These are phyloP conservation scores for Microtus montanus DNA, from an alignment of 2,113 vertebrate genomes.

Conservation along the genomic window DNA sequence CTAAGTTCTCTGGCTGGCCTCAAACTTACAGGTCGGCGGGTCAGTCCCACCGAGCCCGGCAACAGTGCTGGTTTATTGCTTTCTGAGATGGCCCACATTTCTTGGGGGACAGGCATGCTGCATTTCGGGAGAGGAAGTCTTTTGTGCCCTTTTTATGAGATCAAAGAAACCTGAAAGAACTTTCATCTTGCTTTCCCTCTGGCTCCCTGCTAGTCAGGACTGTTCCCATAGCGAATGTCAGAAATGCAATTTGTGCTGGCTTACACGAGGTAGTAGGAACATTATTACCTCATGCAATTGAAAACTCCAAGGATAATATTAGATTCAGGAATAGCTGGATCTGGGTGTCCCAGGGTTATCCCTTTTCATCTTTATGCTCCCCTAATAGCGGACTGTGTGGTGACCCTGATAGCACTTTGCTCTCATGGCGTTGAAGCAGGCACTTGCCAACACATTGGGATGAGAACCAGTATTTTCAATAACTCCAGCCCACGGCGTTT, in stretches of 20 bases:
- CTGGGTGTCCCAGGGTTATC: not conserved
- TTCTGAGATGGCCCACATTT: not conserved
- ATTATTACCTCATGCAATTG: not conserved
- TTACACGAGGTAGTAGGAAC: not conserved
- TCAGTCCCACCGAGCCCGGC: not conserved
- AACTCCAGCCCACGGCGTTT: not conserved
- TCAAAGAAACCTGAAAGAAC: not conserved
- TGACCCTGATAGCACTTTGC: too few species aligned
- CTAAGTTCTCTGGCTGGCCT: not conserved
- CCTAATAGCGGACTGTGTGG: not conserved
- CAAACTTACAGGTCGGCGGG: not conserved
- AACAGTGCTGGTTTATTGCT: not conserved
- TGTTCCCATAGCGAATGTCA: conserved; percentile 30
- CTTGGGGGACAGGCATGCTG: not conserved
- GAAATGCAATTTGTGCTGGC: not conserved
- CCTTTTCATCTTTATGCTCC: not conserved
- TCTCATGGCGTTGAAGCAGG: not conserved
- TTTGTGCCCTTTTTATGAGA: not conserved
- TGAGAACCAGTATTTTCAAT: not conserved
- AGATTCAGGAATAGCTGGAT: conserved; percentile 19
- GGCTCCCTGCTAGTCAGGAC: not conserved
- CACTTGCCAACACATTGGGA: accelerated
- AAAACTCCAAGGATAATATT: not conserved
- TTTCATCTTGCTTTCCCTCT: not conserved
- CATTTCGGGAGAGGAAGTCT: not conserved